Evolutionary conservation across 2,113 vertebrate species (phyloP).

Genomic region (Rhinogobius similis): DNA sequence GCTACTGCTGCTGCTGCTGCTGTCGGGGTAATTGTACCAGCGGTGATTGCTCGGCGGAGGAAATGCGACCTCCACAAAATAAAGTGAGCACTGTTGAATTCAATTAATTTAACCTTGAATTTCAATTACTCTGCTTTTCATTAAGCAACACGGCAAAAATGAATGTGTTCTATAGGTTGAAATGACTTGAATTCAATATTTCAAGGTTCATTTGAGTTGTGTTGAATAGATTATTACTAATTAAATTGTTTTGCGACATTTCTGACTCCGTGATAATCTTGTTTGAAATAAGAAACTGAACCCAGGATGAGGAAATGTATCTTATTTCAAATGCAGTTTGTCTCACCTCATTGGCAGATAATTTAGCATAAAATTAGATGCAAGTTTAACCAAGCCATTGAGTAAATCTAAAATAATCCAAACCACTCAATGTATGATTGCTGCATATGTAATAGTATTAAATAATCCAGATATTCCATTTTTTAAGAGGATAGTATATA

Average conservation of each 20-base stretch:
- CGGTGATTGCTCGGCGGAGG: conserved; percentile 28
- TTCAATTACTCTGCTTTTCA: background rate
- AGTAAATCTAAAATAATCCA: background rate
- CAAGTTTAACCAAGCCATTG: background rate
- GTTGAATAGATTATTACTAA: too few relatives aligned
- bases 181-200: too few relatives aligned
- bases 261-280: background rate
- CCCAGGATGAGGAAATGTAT: background rate
- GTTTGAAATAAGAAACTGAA: background rate
- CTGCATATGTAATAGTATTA: background rate
- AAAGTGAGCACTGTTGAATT: background rate
- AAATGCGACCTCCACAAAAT: background rate
- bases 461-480: background rate
- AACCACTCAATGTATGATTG: background rate
- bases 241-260: background rate
- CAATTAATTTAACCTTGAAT: background rate
- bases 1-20: background rate
- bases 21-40: conserved; percentile 37
- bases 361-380: background rate
- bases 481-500: background rate
- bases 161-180: too few relatives aligned
- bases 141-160: too few relatives aligned
- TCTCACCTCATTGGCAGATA: background rate
- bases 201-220: too few relatives aligned
- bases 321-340: background rate